phyloP scores from a whole-genome alignment of 2,113 vertebrate species.

The Rhombomys opimus region DNA sequence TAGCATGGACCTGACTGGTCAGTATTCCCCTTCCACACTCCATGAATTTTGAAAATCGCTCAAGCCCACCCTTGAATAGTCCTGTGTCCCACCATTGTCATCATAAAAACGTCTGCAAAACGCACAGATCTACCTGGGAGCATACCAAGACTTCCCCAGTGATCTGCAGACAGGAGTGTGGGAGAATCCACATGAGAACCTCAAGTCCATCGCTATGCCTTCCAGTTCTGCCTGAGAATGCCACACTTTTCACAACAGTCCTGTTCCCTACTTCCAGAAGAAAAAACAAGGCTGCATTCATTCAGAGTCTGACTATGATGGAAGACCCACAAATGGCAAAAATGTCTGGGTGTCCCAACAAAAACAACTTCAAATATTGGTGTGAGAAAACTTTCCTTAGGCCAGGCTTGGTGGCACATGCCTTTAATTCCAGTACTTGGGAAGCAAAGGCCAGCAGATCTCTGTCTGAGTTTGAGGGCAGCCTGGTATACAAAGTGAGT shows the following conservation, averaged over 20 bases:
- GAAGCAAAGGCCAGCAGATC: neutral
- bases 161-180: neutral
- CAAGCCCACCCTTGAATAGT: neutral
- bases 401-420: neutral
- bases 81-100: neutral
- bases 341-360: neutral
- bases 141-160: neutral
- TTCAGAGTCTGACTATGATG: neutral
- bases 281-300: neutral
- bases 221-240: neutral
- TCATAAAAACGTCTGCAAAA: neutral
- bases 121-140: neutral
- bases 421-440: neutral
- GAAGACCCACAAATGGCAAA: neutral
- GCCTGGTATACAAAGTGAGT: neutral
- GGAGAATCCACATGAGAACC: neutral
- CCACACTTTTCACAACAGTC: neutral
- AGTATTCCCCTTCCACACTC: neutral
- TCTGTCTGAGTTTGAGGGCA: neutral
- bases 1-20: neutral
- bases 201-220: neutral
- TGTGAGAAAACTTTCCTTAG: neutral
- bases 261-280: neutral
- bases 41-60: neutral
- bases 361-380: neutral